These are phyloP conservation scores for Hydrocynus forskahlii DNA, from an alignment of 2,797 vertebrate genomes.

Conservation along the genomic window DNA sequence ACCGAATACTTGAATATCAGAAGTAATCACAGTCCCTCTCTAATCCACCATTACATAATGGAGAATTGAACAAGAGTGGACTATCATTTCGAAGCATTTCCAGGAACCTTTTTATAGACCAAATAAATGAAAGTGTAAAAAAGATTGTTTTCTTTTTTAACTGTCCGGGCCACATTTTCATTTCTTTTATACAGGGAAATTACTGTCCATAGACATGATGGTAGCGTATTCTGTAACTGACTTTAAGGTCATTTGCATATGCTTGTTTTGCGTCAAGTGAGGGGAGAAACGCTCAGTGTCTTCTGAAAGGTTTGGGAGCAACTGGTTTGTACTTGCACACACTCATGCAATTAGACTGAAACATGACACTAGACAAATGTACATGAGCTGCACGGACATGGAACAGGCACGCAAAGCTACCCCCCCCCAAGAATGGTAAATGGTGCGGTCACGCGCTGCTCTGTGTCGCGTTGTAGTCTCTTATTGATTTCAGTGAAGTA, in stretches of 20 bases:
- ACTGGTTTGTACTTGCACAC: background rate
- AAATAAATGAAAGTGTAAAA: no score
- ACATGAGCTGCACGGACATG: background rate
- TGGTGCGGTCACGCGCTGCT: conserved; percentile 67
- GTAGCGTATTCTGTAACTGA: no score
- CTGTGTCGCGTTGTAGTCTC: conserved; percentile 62
- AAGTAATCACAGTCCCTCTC: no score
- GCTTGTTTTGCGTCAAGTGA: background rate
- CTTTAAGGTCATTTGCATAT: background rate
- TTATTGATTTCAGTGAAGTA: conserved; percentile 87
- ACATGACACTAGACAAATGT: conserved; percentile 21
- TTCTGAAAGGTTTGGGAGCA: background rate
- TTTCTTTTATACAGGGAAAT: no score
- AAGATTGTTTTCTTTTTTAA: no score
- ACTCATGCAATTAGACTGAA: background rate
- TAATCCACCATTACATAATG: no score
- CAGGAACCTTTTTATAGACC: no score
- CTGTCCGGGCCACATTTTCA: no score
- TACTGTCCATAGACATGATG: no score
- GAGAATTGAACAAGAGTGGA: no score
- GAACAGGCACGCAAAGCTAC: conserved; percentile 23
- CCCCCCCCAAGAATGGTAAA: conserved; percentile 64
- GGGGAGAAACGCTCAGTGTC: background rate
- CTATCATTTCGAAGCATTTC: no score
- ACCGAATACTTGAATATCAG: no score